Evolutionary conservation across 2,888 invertebrate genomes (phyloP).

Genomic region (Rotaria macrura): DNA sequence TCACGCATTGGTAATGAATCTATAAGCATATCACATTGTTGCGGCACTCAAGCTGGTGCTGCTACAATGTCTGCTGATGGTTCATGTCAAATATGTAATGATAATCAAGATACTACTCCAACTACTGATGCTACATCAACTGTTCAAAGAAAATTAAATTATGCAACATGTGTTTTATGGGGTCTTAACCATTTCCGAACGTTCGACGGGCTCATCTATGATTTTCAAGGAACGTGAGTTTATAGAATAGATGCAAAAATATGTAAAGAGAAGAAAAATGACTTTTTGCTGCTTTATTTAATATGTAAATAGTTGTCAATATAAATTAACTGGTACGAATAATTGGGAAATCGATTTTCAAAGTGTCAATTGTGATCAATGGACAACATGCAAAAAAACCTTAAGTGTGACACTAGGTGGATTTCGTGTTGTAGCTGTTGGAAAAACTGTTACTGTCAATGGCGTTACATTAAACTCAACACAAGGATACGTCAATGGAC

Average conservation of each 20-base stretch:
- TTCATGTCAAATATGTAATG: background rate
- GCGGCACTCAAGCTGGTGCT: background rate
- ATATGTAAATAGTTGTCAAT: slow-evolving; percentile 21
- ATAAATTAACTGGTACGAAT: slow-evolving; percentile 28
- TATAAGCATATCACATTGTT: background rate
- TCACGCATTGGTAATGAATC: background rate
- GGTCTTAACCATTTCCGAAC: slow-evolving; percentile 30
- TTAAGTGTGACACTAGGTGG: slow-evolving; percentile 18
- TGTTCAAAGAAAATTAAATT: background rate
- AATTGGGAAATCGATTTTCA: slow-evolving; percentile 29
- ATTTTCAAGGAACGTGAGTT: slow-evolving; percentile 26
- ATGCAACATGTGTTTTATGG: slow-evolving; percentile 31
- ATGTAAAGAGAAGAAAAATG: background rate
- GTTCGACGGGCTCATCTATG: slow-evolving; percentile 29
- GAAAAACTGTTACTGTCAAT: slow-evolving; percentile 2
- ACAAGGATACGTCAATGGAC: slow-evolving; percentile 23
- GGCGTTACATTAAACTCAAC: background rate
- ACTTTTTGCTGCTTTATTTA: no score
- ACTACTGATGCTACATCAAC: background rate
- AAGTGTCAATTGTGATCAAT: slow-evolving; percentile 18
- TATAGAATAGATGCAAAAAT: background rate
- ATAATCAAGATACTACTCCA: background rate
- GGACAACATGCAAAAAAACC: slow-evolving; percentile 25
- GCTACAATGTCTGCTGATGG: background rate
- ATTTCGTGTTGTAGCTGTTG: slow-evolving; percentile 4